These are phyloP conservation scores for Montipora efflorescens DNA, from an alignment of 64 coral and sea anemone species.

Conservation along the genomic window DNA sequence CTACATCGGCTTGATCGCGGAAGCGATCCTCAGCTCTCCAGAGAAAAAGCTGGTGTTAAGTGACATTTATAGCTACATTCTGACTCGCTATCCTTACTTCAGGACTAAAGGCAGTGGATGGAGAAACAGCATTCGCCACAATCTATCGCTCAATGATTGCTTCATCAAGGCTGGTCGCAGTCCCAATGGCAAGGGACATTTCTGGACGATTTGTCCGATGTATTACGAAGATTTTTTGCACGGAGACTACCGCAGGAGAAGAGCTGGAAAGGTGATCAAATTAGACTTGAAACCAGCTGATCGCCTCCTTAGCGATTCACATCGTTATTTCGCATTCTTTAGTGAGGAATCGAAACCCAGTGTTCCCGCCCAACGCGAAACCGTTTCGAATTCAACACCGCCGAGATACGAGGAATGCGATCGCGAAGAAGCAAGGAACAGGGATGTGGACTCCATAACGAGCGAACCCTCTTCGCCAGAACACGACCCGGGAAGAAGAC, in stretches of 20 bases:
- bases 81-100: conserved; percentile 56
- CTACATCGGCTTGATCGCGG: conserved; percentile 52
- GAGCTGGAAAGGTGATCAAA: conserved; percentile 33
- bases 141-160: conserved; percentile 67
- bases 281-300: conserved; percentile 39
- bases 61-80: conserved; percentile 64
- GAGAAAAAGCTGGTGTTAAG: conserved; percentile 61
- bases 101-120: conserved; percentile 55
- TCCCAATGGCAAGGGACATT: conserved; percentile 69
- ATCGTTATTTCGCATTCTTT: conserved; percentile 43
- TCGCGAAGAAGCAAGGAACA: not conserved
- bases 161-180: conserved; percentile 66
- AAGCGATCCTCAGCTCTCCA: conserved; percentile 52
- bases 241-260: conserved; percentile 40
- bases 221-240: conserved; percentile 61
- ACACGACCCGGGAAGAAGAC: conserved; percentile 4
- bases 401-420: conserved; percentile 41
- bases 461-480: conserved; percentile 13
- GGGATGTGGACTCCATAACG: not conserved
- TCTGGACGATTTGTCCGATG: conserved; percentile 50
- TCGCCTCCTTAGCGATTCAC: conserved; percentile 23
- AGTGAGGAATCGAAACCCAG: conserved; percentile 27
- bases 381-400: not conserved
- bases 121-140: conserved; percentile 73
- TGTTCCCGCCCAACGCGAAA: conserved; percentile 2